phyloP scores from a whole-genome alignment of 2,888 invertebrate species.

The Megalurothrips usitatus region DNA sequence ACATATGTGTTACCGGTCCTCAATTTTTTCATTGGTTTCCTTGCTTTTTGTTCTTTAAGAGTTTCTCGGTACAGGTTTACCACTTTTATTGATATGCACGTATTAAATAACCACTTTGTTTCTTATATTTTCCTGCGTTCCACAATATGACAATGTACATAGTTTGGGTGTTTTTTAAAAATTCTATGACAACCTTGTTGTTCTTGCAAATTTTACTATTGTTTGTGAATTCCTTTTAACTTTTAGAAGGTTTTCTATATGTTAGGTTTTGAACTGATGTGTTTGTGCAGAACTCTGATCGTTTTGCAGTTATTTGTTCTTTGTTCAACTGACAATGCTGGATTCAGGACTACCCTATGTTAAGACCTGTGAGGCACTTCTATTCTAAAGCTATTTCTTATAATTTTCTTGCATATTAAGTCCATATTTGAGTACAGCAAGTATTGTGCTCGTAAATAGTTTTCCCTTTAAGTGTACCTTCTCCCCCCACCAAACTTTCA shows the following conservation, averaged over 20 bases:
- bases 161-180: not conserved
- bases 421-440: not conserved
- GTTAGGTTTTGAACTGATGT: too few species aligned
- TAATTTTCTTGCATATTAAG: not conserved
- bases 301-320: too few species aligned
- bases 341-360: not conserved
- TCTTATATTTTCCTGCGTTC: not conserved
- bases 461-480: not conserved
- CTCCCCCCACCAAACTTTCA: not conserved
- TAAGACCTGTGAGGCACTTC: not conserved
- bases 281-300: too few species aligned
- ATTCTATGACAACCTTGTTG: not conserved
- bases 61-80: not conserved
- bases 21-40: not conserved
- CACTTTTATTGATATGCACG: not conserved
- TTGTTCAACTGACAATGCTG: too few species aligned
- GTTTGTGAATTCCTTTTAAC: not conserved
- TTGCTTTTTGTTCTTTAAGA: not conserved
- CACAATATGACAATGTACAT: not conserved
- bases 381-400: not conserved
- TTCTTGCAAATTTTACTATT: slow-evolving; percentile 6
- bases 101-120: not conserved
- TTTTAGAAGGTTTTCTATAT: not conserved
- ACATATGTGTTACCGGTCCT: too few species aligned
- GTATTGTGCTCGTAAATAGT: not conserved